Evolutionary conservation across 64 coral and sea anemone species (phyloP), one percentile per base, ranked within the genome.

Genomic region (Montipora cactus): DNA sequence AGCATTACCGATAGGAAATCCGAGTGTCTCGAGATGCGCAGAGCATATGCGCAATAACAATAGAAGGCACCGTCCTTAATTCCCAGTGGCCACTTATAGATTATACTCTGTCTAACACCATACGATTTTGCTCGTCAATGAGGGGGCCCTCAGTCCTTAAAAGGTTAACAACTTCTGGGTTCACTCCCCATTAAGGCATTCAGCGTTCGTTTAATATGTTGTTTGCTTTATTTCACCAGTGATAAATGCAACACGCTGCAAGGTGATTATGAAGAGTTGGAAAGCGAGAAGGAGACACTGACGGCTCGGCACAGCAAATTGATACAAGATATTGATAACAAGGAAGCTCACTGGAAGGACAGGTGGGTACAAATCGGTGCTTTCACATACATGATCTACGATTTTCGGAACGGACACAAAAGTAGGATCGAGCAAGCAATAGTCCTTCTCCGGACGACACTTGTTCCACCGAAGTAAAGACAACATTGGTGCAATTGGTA

Each of bases 261-360:
- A 22, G 83, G 84, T 25, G 95, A 96, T 77, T 90, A 79, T 59
- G 95, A 93, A 7, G 95, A 96, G 23, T 67, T 96, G 20, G 95
- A 96, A 61, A 52, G 78, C 28, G 95, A 96, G 69, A 78, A 96
- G 19, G 95, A 96, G 23, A 70, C 90, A 51, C 12, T 96, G 5
- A 89, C 79, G 71, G 58, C 95, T 1, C 88, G 90, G n/a, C 91
- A 96, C 79, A 96, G 81, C 72, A 92, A 93, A 78, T 47, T 96
- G 59, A 81, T 93, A n/a, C 95, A 96, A 52, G 95, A 96, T n/a
- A 67, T 96, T 44, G 95, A 96, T 23, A 86, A 93, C 22, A 96
- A 93, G n/a, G 95, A 96, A 70, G 74, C 80, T 5, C 81, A 89
- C 3, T 96, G 95, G 95, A 96, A 93, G 67, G 85, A 96, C 62